A percentile compares a stretch with the other conserved stretches of the same genome.
phyloP scores from a whole-genome alignment of 2,888 invertebrate genomes.

The Acanthosepion lycidas region DNA sequence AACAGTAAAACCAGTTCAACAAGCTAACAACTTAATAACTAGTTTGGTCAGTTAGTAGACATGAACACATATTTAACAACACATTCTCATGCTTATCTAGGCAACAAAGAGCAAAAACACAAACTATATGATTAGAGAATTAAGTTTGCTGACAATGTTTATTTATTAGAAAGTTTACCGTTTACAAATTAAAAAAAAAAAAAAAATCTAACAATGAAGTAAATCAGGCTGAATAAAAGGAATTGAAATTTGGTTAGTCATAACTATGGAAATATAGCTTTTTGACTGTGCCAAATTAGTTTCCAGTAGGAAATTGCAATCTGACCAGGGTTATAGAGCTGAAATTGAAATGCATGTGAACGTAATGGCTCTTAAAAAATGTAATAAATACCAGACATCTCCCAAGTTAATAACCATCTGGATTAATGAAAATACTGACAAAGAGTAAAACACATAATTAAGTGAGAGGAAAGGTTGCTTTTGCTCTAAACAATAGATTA shows the following conservation, averaged over 20 bases:
- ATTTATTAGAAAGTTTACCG: neutral
- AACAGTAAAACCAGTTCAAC: conserved; percentile 8
- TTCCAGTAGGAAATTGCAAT: too few species aligned
- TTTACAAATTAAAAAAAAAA: too few species aligned
- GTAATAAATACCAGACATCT: too few species aligned
- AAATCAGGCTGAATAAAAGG: neutral
- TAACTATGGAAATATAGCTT: neutral
- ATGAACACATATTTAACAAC: conserved; percentile 33
- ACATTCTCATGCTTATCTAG: neutral
- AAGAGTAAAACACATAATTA: too few species aligned
- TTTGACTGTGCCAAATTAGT: too few species aligned
- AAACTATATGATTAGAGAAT: neutral
- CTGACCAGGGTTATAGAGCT: too few species aligned
- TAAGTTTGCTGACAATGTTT: neutral
- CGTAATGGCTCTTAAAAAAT: too few species aligned
- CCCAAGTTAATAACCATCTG: too few species aligned
- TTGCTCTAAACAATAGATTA: too few species aligned
- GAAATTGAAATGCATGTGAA: too few species aligned
- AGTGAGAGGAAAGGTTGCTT: too few species aligned
- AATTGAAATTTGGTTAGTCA: neutral
- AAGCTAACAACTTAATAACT: conserved; percentile 9
- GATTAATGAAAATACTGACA: too few species aligned
- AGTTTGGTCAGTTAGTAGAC: conserved; percentile 33
- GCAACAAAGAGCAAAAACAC: neutral
- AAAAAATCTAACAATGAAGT: neutral